A percentile compares a stretch with the other conserved stretches of the same genome.
phyloP scores from a whole-genome alignment of 2,797 vertebrate genomes.

The Eulemur rubriventer region DNA sequence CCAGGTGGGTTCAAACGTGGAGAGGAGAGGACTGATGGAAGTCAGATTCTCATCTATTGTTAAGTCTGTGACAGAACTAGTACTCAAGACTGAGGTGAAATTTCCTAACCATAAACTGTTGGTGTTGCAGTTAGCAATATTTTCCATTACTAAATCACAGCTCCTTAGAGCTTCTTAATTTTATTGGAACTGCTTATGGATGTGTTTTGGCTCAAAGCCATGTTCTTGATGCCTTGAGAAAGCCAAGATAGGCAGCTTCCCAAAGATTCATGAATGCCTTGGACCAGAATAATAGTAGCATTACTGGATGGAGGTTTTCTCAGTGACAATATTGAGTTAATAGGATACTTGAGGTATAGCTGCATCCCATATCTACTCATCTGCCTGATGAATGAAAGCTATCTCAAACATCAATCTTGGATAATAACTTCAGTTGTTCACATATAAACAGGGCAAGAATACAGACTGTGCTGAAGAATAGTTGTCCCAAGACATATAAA shows the following conservation, averaged over 20 bases:
- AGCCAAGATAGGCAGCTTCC: background rate
- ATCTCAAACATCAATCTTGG: constrained; percentile 5
- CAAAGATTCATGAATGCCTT: background rate
- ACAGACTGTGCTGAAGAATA: background rate
- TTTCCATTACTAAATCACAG: background rate
- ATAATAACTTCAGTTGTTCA: constrained; percentile 1
- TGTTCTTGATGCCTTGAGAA: background rate
- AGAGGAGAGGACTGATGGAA: background rate
- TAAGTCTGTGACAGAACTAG: background rate
- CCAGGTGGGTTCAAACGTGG: background rate
- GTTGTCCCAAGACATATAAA: background rate
- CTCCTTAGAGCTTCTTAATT: background rate
- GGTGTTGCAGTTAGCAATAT: background rate
- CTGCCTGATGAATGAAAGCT: background rate
- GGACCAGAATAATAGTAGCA: background rate
- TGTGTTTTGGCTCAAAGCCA: background rate
- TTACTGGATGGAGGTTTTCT: background rate
- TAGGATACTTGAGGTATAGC: background rate
- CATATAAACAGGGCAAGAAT: background rate
- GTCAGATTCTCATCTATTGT: background rate
- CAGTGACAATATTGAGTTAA: background rate
- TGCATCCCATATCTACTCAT: background rate
- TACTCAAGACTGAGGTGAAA: background rate
- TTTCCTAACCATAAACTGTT: background rate
- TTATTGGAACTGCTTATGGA: background rate